Conservation (phyloP, 2,797 vertebrate species). For the Stomatorhinus walkeri region DNA sequence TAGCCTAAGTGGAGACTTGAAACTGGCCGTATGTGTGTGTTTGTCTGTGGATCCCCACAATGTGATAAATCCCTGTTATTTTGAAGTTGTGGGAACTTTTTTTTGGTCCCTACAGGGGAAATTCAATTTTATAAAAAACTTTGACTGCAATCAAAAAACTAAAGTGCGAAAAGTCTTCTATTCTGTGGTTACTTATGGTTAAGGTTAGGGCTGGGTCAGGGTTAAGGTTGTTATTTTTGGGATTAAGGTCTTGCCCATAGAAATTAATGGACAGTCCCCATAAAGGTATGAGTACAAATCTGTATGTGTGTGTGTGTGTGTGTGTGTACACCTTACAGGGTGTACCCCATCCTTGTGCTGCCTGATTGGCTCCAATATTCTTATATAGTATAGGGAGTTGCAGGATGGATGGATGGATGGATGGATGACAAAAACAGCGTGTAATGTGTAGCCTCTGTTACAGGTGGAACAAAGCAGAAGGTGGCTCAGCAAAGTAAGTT, state of each 20-base stretch:
- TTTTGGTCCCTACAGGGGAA: too few relatives aligned
- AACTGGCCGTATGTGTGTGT: neutral
- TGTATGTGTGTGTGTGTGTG: too few relatives aligned
- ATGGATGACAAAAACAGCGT: neutral
- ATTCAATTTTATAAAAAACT: neutral
- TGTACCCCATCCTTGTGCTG: neutral
- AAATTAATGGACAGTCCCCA: neutral
- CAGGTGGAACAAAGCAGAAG: conserved; percentile 91
- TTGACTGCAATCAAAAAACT: neutral
- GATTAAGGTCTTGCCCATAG: neutral
- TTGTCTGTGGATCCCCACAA: too few relatives aligned
- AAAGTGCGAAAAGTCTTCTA: neutral
- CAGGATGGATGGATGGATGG: neutral
- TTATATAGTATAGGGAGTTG: neutral
- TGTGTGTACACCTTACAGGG: neutral
- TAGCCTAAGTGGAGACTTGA: neutral
- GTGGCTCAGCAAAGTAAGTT: conserved; percentile 84
- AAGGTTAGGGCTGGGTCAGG: neutral
- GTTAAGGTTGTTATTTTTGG: neutral
- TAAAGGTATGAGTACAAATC: too few relatives aligned
- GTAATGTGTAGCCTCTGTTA: conserved; percentile 9
- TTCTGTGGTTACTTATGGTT: neutral
- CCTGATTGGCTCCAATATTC: neutral
- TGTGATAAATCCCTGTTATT: too few relatives aligned
- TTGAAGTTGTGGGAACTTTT: too few relatives aligned